Evolutionary conservation across 2,797 vertebrate species (phyloP), one percentile per base, ranked within the genome.

Genomic region (Valencia hispanica): DNA sequence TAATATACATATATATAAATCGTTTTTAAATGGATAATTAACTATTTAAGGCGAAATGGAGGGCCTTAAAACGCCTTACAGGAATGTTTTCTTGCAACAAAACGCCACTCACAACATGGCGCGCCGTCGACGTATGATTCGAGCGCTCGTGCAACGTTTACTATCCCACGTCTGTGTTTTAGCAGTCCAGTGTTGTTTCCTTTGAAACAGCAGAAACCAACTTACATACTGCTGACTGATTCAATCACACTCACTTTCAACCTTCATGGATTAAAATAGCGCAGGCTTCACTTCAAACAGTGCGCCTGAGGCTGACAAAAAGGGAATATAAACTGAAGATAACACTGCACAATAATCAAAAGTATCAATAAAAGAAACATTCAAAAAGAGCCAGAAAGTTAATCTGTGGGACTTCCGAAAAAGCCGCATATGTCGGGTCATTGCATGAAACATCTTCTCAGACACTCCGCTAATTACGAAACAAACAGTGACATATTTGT

Each of bases 221-320:
- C 77, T 81, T 51, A 65, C 61, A 76, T 48, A 53, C 47, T 75
- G 43, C 17, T 50, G 50, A 74, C 34, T 75, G 72, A 78, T 77
- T 87, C 20, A 87, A 86, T 84, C 79, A 88, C 83, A 79, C 66
- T 65, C 20, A 12, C 39, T 18, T 48, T 32, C 59, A 72, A 79
- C 53, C 80, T 72, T 76, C 6, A 25, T n/a, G 0, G 50, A 43
- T 66, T 70, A 66, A 86, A 84, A 83, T 72, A 82, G 65, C 34
- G 15, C 45, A 8, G 2, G 41, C 25, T 43, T 79, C 22, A 55
- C 72, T 43, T 57, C 1, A 57, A 68, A 69, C 30, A 41, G 45
- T 18, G 43, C 4, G 30, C 25, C n/a, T 43, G 9, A 70, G 53
- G 25, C 17, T 17, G 25, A 57, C 27, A 30, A 41, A 27, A 71